These are phyloP conservation scores for Cuniculus paca DNA, from an alignment of 2,797 vertebrate genomes.

Conservation along the genomic window DNA sequence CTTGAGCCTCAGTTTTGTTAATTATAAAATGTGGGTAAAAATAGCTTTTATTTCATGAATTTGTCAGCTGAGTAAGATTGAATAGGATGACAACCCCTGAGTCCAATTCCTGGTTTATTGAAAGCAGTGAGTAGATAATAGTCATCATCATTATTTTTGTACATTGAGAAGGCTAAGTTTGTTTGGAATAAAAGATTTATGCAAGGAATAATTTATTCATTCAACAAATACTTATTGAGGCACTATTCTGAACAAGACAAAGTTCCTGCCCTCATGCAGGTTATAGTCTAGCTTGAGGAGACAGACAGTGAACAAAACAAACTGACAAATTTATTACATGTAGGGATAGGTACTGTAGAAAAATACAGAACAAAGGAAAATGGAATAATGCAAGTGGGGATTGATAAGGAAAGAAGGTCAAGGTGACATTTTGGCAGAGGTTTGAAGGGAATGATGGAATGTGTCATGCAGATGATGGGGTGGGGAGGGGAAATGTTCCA, in stretches of 20 bases:
- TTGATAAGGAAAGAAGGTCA: conserved; percentile 15
- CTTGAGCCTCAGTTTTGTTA: conserved; percentile 41
- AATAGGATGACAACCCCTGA: background rate
- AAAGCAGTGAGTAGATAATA: conserved; percentile 23
- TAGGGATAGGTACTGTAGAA: conserved; percentile 39
- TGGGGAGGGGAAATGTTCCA: conserved; percentile 19
- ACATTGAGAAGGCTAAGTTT: conserved; percentile 28
- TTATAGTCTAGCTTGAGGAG: conserved; percentile 44
- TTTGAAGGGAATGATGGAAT: conserved; percentile 46
- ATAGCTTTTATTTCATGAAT: conserved; percentile 47
- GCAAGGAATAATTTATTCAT: conserved; percentile 48
- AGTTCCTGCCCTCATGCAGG: background rate
- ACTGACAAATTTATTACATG: background rate
- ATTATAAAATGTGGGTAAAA: conserved; percentile 54
- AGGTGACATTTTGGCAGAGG: conserved; percentile 51
- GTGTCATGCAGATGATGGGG: background rate
- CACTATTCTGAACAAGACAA: conserved; percentile 62
- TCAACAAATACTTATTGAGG: conserved; percentile 51
- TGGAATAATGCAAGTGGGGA: conserved; percentile 7
- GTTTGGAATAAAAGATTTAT: conserved; percentile 57
- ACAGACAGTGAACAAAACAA: conserved; percentile 58
- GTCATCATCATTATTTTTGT: background rate
- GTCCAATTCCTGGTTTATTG: background rate
- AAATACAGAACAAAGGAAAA: conserved; percentile 29
- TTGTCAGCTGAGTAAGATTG: conserved; percentile 30